Base-by-base conservation (phyloP, 1,140 invertebrate species). In the Idris sp. region DNA sequence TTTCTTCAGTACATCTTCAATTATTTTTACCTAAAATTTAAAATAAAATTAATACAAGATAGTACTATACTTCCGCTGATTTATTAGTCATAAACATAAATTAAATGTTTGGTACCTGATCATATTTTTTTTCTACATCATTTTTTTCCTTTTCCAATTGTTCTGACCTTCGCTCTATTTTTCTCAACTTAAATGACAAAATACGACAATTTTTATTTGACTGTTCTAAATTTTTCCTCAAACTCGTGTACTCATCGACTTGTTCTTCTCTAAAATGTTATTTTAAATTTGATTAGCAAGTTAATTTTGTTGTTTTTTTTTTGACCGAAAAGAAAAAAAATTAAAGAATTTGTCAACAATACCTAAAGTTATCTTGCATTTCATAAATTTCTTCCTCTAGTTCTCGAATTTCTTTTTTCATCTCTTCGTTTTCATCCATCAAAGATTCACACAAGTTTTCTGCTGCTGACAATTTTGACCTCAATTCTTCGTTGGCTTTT, bases 121-220 rank as follows among this genome's bases (percentile, higher is more conserved):
- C 88, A 40, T 91, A 88, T 83, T 91, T 92, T 64, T 90, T 92
- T 72, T 94, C 93, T 14, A 92, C 83, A 71, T 92, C 92, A 3
- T 84, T 86, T 80, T 96, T 95, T 74, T 98, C 97, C 26, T 90
- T 89, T 83, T 98, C 97, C 11, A 98, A 84, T 77, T 96, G 93
- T 58, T 99, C 97, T 18, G 92, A 90, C 82, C 92, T 92, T 51
- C 97, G 91, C 85, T 99, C 98, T 14, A 96, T 91, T 90, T 99
- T 99, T 77, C 97, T 92, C 41, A 99, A 88, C 88, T 99, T 99
- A 84, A 99, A 99, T 61, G 98, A 98, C 16, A 99, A 89, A 75
- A 99, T 97, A 72, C 98, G 91, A 87, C 97, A 99, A 87, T 99
- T 99, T 86, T 99, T 99, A 16, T 96, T 96, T n/a, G 94, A 94